phyloP scores from a whole-genome alignment of 2,888 invertebrate species.

The Xanthorhoe spadicearia region DNA sequence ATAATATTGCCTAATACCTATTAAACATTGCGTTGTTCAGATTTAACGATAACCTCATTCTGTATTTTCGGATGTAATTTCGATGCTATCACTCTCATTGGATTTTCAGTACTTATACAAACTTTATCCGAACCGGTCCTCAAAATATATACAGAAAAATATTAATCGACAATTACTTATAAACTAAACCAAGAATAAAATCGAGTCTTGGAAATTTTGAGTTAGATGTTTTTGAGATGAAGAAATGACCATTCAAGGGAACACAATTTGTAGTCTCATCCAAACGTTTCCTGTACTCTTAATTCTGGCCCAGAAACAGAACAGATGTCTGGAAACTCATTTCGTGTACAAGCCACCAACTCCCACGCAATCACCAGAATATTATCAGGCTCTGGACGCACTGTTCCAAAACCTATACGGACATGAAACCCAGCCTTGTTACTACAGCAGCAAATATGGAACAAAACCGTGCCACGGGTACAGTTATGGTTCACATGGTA shows the following conservation, averaged over 20 bases:
- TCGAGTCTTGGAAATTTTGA: too few species aligned
- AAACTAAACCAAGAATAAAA: too few species aligned
- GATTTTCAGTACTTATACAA: slow-evolving; percentile 36
- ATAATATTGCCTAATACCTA: background rate
- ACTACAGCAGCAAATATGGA: slow-evolving; percentile 32
- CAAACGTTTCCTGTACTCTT: slow-evolving; percentile 74
- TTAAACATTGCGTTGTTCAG: slow-evolving; percentile 31
- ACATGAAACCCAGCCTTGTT: slow-evolving; percentile 41
- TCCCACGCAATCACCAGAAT: slow-evolving; percentile 74
- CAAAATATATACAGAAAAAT: background rate
- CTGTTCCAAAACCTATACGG: slow-evolving; percentile 64
- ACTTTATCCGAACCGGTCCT: slow-evolving; percentile 20
- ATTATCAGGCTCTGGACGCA: slow-evolving; percentile 73
- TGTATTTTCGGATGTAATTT: background rate
- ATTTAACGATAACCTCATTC: slow-evolving; percentile 55
- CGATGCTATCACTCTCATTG: slow-evolving; percentile 8
- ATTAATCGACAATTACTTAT: background rate
- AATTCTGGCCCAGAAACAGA: slow-evolving; percentile 72
- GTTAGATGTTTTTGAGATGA: slow-evolving; percentile 1
- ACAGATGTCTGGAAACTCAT: slow-evolving; percentile 70
- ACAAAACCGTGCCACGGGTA: slow-evolving; percentile 23
- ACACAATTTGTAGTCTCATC: slow-evolving; percentile 68
- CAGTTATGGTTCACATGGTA: slow-evolving; percentile 14
- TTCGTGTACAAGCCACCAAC: slow-evolving; percentile 72
- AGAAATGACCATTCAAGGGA: slow-evolving; percentile 68